Conservation (phyloP, 2,113 vertebrate genomes). For the Perccottus glenii region DNA sequence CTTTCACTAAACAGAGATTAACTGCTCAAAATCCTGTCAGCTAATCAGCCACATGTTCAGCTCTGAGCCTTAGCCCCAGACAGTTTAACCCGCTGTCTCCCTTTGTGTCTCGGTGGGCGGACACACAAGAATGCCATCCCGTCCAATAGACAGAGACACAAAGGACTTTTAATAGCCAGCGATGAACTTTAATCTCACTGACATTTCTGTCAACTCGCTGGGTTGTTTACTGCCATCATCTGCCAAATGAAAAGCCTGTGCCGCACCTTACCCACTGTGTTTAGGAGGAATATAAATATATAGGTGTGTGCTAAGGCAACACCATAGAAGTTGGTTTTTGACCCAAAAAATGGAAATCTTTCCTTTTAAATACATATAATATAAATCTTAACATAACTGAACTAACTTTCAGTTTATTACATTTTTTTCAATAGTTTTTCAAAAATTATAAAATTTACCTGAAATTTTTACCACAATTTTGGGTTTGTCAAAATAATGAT, state of each 20-base stretch:
- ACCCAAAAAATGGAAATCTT: no score
- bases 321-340: no score
- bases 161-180: constrained; percentile 16
- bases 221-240: constrained; percentile 34
- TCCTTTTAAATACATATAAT: no score
- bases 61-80: constrained; percentile 32
- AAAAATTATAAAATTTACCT: no score
- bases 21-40: constrained; percentile 21
- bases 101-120: neutral
- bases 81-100: constrained; percentile 10
- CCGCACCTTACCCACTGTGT: neutral
- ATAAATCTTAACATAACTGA: no score
- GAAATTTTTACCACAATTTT: no score
- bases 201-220: constrained; percentile 25
- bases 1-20: constrained; percentile 5
- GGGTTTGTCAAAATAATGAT: no score
- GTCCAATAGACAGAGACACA: constrained; percentile 8
- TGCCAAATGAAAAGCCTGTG: constrained; percentile 5
- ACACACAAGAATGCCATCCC: constrained; percentile 2
- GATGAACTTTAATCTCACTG: constrained; percentile 22
- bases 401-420: no score
- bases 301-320: no score
- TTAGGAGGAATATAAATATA: no score
- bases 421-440: no score
- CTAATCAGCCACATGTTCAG: constrained; percentile 9